Conservation (phyloP, 2,797 vertebrate species). For the Premnoplex brunnescens region DNA sequence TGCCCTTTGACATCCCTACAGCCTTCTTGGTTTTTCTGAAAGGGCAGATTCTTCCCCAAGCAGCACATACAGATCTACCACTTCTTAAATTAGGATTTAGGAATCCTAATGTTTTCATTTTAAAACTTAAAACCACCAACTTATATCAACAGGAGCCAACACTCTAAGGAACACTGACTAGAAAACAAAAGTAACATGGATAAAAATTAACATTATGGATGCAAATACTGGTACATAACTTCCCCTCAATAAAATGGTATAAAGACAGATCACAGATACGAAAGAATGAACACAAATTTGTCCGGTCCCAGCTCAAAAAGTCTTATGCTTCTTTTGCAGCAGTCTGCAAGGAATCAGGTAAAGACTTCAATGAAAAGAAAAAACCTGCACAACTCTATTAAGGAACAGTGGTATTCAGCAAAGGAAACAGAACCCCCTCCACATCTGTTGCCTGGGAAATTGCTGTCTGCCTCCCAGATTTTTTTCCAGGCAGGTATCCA, state of each 20-base stretch:
- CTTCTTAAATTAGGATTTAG: neutral
- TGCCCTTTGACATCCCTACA: neutral
- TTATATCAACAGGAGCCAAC: neutral
- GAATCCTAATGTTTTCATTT: neutral
- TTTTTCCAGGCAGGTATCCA: slow-evolving; percentile 33
- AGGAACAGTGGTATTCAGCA: neutral
- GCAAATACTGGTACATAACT: neutral
- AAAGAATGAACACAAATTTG: neutral
- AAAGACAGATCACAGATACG: neutral
- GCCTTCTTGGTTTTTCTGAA: neutral
- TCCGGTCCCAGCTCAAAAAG: neutral
- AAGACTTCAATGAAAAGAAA: neutral
- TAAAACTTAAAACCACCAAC: neutral
- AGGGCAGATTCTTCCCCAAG: neutral
- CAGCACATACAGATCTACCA: neutral
- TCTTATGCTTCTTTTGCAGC: neutral
- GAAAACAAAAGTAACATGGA: neutral
- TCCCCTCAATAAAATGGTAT: neutral
- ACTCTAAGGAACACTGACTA: neutral
- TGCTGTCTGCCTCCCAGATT: neutral
- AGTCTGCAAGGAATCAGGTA: neutral
- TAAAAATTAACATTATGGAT: neutral
- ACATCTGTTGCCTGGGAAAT: slow-evolving; percentile 7
- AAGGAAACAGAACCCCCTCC: neutral
- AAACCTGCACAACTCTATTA: neutral